Conservation (phyloP, 2,113 vertebrate species). For the Coreoperca whiteheadi region DNA sequence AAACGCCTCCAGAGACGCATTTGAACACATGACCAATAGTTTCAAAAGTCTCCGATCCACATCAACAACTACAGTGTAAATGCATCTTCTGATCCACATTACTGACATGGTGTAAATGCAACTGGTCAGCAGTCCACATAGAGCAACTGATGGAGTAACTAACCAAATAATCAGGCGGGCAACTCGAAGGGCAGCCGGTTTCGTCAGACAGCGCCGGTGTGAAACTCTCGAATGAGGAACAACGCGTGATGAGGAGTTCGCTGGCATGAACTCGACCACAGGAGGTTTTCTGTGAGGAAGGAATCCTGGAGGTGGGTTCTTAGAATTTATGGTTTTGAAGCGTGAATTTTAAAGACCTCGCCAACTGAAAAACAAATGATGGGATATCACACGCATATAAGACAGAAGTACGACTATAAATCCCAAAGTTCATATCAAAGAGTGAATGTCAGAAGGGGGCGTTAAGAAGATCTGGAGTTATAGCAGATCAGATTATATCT, state of each 20-base stretch:
- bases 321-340: background rate
- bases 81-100: background rate
- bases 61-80: background rate
- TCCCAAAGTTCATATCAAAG: conserved; percentile 4
- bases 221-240: background rate
- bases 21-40: background rate
- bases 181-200: background rate
- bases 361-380: background rate
- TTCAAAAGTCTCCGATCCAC: background rate
- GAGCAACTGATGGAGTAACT: background rate
- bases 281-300: background rate
- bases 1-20: background rate
- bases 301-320: background rate
- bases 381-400: background rate
- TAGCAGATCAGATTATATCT: background rate
- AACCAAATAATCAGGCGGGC: background rate
- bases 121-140: background rate
- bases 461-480: background rate
- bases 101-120: background rate
- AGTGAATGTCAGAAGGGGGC: background rate
- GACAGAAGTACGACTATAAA: background rate
- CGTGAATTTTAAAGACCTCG: background rate
- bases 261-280: background rate
- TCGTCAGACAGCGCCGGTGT: background rate
- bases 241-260: background rate